Base-by-base conservation (phyloP, 2,797 vertebrate genomes). In the Acestrorhynchus altus region DNA sequence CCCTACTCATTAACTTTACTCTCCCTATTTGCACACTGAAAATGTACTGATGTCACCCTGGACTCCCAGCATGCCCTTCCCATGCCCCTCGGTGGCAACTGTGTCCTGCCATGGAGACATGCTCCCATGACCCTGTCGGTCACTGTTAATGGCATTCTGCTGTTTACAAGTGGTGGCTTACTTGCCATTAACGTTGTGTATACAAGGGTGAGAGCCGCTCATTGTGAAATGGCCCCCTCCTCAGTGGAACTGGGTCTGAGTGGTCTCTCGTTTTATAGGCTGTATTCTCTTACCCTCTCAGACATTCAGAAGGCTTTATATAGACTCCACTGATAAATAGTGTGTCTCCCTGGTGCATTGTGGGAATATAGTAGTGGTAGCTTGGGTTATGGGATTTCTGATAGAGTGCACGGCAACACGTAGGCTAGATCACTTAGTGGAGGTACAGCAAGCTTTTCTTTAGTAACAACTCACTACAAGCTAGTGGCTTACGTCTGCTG, bases 81-180 rank as follows among this genome's bases (percentile, higher is more conserved):
- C 28, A 49, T 72, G 72, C 70, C 39, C 16, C 40, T 72, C 64
- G 24, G 24, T 72, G 57, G 63, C 61, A 49, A 78, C 72, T 80
- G 28, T 52, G 65, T 66, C 51, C 72, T 59, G 15, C 26, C 61
- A 60, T 42, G 26, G 24, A 78, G 22, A 73, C 47, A 74, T 49
- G 22, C 46, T 24, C 24, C 64, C 66, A 12, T 63, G 66, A 59
- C 73, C 16, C 24, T 66, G 28, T 40, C 26, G 72, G 77, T 72
- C 47, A 31, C 20, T 60, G 77, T 85, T 85, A 85, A 88, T 86
- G 79, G 81, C 60, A 67, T 86, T 86, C 80, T 81, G 57, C 63
- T 84, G 79, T 87, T 87, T 85, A 87, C 83, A 85, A 86, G 75
- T 80, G 77, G 79, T 52, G 52, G 76, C 82, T 83, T 84, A 70